These are phyloP conservation scores for Andrena bicolor DNA, from an alignment of 2,888 invertebrate genomes.

Conservation along the genomic window DNA sequence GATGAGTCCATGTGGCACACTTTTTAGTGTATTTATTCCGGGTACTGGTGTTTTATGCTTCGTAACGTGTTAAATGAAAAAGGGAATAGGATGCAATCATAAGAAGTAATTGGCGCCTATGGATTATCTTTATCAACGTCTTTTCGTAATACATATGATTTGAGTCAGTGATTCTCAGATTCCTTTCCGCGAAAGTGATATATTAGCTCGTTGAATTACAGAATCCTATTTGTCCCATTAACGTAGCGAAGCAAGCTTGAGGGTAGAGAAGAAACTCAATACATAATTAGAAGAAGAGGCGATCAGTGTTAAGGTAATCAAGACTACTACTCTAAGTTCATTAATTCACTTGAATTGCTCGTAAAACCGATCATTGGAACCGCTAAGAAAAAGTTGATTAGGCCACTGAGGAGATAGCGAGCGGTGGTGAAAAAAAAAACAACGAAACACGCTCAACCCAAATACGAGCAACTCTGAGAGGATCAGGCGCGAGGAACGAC, in stretches of 20 bases:
- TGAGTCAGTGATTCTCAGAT: too few species aligned
- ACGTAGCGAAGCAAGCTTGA: neutral
- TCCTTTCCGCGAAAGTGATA: too few species aligned
- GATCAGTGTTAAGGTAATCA: slow-evolving; percentile 10
- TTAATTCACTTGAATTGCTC: slow-evolving; percentile 21
- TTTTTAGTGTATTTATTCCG: too few species aligned
- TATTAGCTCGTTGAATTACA: neutral
- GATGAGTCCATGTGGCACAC: too few species aligned
- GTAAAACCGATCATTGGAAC: slow-evolving; percentile 14
- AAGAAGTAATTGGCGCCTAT: too few species aligned
- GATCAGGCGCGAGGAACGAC: slow-evolving; percentile 35
- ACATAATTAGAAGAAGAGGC: neutral
- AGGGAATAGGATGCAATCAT: too few species aligned
- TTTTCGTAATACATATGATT: too few species aligned
- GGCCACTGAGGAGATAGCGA: slow-evolving; percentile 2
- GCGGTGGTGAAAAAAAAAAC: neutral
- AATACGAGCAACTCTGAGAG: slow-evolving; percentile 40
- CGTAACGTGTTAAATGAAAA: too few species aligned
- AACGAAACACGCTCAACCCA: slow-evolving; percentile 33
- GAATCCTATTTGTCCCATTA: neutral
- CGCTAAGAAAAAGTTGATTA: neutral
- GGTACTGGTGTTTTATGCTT: too few species aligned
- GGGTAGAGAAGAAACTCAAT: neutral
- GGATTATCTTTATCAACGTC: too few species aligned
- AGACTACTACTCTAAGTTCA: neutral